Conservation (phyloP, 2,888 invertebrate species). For the Leucoma salicis region DNA sequence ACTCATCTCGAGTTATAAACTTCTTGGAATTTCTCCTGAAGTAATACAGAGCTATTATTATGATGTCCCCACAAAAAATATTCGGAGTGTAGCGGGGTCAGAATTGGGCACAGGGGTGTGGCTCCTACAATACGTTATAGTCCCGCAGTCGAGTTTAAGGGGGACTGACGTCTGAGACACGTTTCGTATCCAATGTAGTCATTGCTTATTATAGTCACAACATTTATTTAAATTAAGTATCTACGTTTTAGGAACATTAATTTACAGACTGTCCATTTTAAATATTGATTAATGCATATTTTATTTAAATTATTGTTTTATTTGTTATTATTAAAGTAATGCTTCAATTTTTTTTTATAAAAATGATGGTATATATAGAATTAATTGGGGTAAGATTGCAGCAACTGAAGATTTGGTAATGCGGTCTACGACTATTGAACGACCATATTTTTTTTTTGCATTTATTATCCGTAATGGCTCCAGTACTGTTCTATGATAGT, state of each 20-base stretch:
- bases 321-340: no score
- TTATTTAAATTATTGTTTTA: no score
- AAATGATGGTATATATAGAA: slow-evolving; percentile 5
- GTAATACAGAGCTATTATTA: slow-evolving; percentile 82
- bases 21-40: slow-evolving; percentile 82
- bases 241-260: no score
- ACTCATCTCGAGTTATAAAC: slow-evolving; percentile 83
- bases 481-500: no score
- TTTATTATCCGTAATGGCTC: slow-evolving; percentile 39
- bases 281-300: no score
- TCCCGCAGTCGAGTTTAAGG: slow-evolving; percentile 43
- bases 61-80: slow-evolving; percentile 82
- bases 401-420: slow-evolving; percentile 34
- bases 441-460: slow-evolving; percentile 52
- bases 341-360: no score
- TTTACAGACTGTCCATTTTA: no score
- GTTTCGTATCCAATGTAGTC: slow-evolving; percentile 8
- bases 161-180: slow-evolving; percentile 32
- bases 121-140: slow-evolving; percentile 44
- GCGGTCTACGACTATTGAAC: slow-evolving; percentile 50
- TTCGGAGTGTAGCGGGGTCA: slow-evolving; percentile 59
- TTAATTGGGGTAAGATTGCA: slow-evolving; percentile 22
- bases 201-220: slow-evolving; percentile 10
- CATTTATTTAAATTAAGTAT: no score
- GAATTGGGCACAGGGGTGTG: slow-evolving; percentile 47